Evolutionary conservation across 2,888 invertebrate species (phyloP).

Genomic region (Morpho deidamia): DNA sequence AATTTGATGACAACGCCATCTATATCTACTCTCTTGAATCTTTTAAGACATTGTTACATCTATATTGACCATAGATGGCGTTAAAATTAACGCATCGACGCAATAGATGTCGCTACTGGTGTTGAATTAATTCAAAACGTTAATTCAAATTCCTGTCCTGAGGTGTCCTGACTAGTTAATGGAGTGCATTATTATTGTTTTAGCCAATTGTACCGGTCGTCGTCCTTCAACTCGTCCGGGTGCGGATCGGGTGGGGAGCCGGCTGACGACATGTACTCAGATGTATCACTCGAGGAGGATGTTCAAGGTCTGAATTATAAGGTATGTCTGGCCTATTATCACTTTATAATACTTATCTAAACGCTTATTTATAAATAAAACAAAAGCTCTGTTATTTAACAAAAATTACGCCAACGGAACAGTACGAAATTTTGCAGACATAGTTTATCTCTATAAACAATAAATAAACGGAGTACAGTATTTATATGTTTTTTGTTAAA

Average conservation of each 20-base stretch:
- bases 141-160: conserved; percentile 18
- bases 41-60: background rate
- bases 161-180: conserved; percentile 29
- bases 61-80: conserved; percentile 39
- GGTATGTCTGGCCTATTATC: conserved; percentile 69
- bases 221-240: conserved; percentile 95
- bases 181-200: conserved; percentile 46
- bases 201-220: conserved; percentile 94
- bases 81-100: conserved; percentile 11
- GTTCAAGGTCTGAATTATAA: conserved; percentile 96
- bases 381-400: too few relatives aligned
- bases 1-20: conserved; percentile 45
- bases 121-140: conserved; percentile 11
- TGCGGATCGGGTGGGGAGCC: conserved; percentile 95
- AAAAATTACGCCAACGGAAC: too few relatives aligned
- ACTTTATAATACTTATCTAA: too few relatives aligned
- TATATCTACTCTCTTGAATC: conserved; percentile 18
- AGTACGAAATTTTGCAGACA: too few relatives aligned
- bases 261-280: conserved; percentile 96
- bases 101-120: conserved; percentile 36
- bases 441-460: too few relatives aligned
- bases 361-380: too few relatives aligned
- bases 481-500: too few relatives aligned
- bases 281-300: conserved; percentile 94
- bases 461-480: too few relatives aligned